Base-by-base conservation (phyloP, 2,113 vertebrate species). In the Myotis yumanensis region DNA sequence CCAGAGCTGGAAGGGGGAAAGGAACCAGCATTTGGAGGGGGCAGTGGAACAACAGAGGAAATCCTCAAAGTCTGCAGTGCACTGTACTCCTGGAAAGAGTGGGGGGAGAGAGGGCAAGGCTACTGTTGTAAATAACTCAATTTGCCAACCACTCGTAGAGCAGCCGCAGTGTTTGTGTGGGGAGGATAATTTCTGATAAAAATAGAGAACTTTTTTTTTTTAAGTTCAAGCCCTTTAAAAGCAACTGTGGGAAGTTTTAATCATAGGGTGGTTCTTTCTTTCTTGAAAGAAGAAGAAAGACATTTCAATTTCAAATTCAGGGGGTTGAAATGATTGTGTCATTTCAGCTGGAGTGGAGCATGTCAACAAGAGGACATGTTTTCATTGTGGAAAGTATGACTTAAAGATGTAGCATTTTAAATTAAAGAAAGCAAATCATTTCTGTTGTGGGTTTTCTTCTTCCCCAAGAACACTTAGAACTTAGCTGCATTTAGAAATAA, bases 181-280 rank as follows among this genome's bases (percentile, higher is more conserved):
- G n/a, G 25, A 95, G n/a, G 62, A 17, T 57, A 28, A 68, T 88
- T 86, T 92, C 94, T 82, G 91, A 89, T 88, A 90, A 96, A 95
- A 92, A 96, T 95, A 95, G 76, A 87, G 30, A 57, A 16, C 2
- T 40, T 68, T 22, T 75, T 87, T 81, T 77, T 30, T 28, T 35
- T 32, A 57, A 85, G 22, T 91, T 95, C 66, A 76, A 87, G 75
- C 43, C 81, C 43, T 92, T 95, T 84, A 92, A 93, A 96, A 96
- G 68, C 81, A 97, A 71, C 57, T 75, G 87, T 94, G 85, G 94
- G 88, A 64, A 92, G 54, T 92, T 96, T 92, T 95, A 97, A 95
- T 96, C 85, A 95, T n/a, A 90, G 90, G 81, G 81, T 94, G 72
- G 68, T 64, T 93, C 59, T 96, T 94, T 94, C 54, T 95, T 94